Percentiles rank a stretch among this genome's conserved stretches.
phyloP scores from a whole-genome alignment of 2,113 vertebrate genomes.

The Corythornis cristatus region DNA sequence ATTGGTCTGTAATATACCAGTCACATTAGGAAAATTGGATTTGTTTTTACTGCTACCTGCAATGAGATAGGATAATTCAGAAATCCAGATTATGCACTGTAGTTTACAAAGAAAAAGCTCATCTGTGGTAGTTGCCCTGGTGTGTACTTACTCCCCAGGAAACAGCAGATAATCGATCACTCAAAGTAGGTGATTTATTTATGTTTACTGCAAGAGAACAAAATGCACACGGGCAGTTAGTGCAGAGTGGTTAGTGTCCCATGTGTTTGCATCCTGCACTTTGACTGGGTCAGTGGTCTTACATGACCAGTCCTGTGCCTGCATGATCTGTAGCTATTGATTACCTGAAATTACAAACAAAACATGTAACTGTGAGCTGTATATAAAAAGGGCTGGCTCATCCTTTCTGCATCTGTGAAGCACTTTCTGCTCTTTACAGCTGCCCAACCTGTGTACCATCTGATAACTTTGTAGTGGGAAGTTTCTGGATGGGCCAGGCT shows the following conservation, averaged over 20 bases:
- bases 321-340: not conserved
- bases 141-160: not conserved
- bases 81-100: not conserved
- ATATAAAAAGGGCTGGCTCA: not conserved
- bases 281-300: not conserved
- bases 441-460: not conserved
- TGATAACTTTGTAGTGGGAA: not conserved
- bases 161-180: not conserved
- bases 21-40: not conserved
- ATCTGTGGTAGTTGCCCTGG: not conserved
- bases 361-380: not conserved
- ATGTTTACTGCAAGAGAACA: not conserved
- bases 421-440: not conserved
- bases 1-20: not conserved
- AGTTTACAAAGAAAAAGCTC: not conserved
- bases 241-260: not conserved
- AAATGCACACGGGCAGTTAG: not conserved
- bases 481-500: not conserved
- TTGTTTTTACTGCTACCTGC: not conserved
- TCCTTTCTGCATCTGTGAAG: not conserved
- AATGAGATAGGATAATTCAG: not conserved
- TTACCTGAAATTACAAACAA: not conserved
- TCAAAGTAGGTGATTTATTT: not conserved
- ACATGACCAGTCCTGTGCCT: not conserved
- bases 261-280: not conserved